phyloP scores from a whole-genome alignment of 2,888 invertebrate species.

The Nemotelus nigrinus region DNA sequence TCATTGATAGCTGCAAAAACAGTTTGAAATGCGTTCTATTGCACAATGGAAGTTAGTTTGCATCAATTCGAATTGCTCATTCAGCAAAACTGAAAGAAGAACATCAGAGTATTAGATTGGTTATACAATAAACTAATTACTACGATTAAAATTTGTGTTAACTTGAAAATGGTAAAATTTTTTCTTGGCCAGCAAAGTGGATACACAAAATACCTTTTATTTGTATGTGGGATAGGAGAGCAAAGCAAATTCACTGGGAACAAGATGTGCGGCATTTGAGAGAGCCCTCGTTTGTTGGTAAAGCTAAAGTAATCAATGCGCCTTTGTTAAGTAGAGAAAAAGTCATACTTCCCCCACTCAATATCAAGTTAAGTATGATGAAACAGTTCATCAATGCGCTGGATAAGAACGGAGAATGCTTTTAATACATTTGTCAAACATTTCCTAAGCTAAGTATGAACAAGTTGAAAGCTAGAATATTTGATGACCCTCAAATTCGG shows the following conservation, averaged over 20 bases:
- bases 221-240: slow-evolving; percentile 5
- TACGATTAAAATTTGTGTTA: slow-evolving; percentile 1
- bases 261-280: not conserved
- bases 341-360: no score
- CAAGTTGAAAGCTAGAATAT: slow-evolving; percentile 8
- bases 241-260: not conserved
- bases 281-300: not conserved
- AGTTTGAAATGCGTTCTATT: no score
- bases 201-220: not conserved
- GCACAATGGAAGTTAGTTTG: no score
- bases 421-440: not conserved
- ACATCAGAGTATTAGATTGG: no score
- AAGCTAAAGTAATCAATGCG: not conserved
- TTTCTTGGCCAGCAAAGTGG: not conserved
- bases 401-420: not conserved
- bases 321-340: not conserved
- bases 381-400: not conserved
- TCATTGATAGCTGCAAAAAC: no score
- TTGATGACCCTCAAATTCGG: slow-evolving; percentile 11
- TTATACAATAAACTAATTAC: no score
- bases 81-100: no score
- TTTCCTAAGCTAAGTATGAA: slow-evolving; percentile 13
- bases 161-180: not conserved
- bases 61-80: no score
- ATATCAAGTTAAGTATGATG: not conserved